Conservation (phyloP, 1,140 invertebrate species). For the Globodera ellingtonae region DNA sequence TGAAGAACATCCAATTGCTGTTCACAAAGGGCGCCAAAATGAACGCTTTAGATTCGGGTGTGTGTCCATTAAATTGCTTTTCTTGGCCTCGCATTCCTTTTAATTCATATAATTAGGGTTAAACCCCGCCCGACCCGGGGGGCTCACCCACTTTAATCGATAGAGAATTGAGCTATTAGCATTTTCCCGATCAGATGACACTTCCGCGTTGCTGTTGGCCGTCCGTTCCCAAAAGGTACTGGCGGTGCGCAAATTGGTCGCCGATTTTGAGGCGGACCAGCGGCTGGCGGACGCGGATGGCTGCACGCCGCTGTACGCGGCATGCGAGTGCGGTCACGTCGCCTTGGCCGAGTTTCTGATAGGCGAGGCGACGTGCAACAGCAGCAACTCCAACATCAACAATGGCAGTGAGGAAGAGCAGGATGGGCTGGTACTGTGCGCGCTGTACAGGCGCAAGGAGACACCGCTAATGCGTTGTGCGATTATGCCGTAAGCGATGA, state of each 20-base stretch:
- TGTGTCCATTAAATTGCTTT: not conserved
- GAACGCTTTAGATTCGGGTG: slow-evolving; percentile 14
- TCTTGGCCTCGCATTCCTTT: not conserved
- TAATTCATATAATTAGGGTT: too few relatives aligned
- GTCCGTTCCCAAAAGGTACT: slow-evolving; percentile 1
- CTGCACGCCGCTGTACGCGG: slow-evolving; percentile 15
- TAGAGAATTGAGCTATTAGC: not conserved
- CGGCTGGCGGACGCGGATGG: slow-evolving; percentile 7
- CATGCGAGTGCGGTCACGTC: not conserved
- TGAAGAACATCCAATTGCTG: slow-evolving; percentile 19
- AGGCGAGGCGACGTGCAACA: not conserved
- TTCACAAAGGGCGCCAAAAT: slow-evolving; percentile 17
- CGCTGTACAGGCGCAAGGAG: slow-evolving; percentile 7
- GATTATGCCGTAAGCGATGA: not conserved
- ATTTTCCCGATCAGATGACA: not conserved
- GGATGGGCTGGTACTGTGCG: not conserved
- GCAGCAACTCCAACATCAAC: not conserved
- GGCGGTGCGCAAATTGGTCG: slow-evolving; percentile 19
- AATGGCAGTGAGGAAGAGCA: not conserved
- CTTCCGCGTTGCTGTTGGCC: slow-evolving; percentile 15
- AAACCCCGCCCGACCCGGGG: too few relatives aligned
- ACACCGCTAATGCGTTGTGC: slow-evolving; percentile 26
- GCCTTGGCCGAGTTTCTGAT: slow-evolving; percentile 17
- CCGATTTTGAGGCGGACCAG: slow-evolving; percentile 14
- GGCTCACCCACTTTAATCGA: too few relatives aligned